Evolutionary conservation across 2,888 invertebrate genomes (phyloP), one percentile per base, ranked within the genome.

Genomic region (Teleiodes luculella): DNA sequence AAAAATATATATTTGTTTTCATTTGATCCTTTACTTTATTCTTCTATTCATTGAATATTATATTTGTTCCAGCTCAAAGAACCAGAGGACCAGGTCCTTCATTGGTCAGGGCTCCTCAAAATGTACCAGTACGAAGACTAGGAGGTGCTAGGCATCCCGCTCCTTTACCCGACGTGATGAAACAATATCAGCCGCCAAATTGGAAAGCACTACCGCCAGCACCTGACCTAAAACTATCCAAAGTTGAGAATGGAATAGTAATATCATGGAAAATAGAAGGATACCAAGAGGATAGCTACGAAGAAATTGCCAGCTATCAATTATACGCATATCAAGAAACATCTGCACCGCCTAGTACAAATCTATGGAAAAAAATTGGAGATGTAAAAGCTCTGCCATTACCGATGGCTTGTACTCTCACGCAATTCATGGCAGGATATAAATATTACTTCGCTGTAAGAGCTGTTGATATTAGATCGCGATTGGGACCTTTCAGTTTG

Each of bases 341-440:
- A 0, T 84, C 90, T 5, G 86, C 92, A 2, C 90, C 92, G 1
- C 94, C 96, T 2, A 92, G 89, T 63, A 92, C 95, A 0, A 88
- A 93, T 3, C 90, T 95, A 51, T 98, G 98, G 98, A 95, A 97
- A 66, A 97, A 96, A 91, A 97, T 98, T 52, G 98, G 98, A 1
- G 97, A 98, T 78, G 97, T 98, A 0, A 95, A 96, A 80, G 97
- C 98, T 0, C 86, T 98, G 69, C 94, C 95, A 0, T 80, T 98
- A 56, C 98, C 98, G 0, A 98, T 98, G 98, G 98, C 98, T 0
- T 98, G 98, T 64, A 98, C 97, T 0, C 83, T 97, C 35, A 97
- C 97, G 1, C 96, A 97, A 82, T 98, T 98, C 78, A 94, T 95
- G 72, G 95, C 95, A 66, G 97, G 97, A 36, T 95, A 96, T 78